Base-by-base conservation (phyloP, 1,140 invertebrate species). In the Dysdera silvatica region DNA sequence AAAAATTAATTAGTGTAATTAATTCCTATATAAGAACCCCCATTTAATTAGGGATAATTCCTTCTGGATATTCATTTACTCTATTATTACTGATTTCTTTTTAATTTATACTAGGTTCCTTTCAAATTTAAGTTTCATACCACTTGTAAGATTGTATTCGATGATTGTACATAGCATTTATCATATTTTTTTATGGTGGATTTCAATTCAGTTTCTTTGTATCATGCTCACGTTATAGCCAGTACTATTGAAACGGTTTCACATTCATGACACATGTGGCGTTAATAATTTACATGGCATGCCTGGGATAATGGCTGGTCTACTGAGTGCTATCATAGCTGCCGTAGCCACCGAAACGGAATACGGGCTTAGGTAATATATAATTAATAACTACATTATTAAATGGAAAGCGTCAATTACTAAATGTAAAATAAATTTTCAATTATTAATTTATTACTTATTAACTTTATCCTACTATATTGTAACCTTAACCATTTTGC, bases 201-300 rank as follows among this genome's bases (percentile, higher is more conserved):
- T n/a, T n/a, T n/a, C n/a, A n/a, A n/a, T n/a, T n/a, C n/a, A n/a
- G n/a, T n/a, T n/a, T n/a, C n/a, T n/a, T n/a, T n/a, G n/a, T n/a
- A n/a, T n/a, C n/a, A n/a, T n/a, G n/a, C n/a, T n/a, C n/a, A n/a
- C n/a, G n/a, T n/a, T n/a, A n/a, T n/a, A n/a, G n/a, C n/a, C n/a
- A n/a, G n/a, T n/a, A 14, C 32, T 10, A 14, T 16, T 18, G n/a
- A 78, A 79, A 35, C 83, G 80, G 48, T 72, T 89, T 4, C 82
- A 84, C 49, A 77, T 97, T 40, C 85, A 91, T 71, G 94, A 97
- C 74, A 96, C 93, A 2, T 97, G 93, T 73, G 95, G 95, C 2
- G 91, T 97, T 0, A 84, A 97, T 78, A 97, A 97, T 77, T 81
- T 98, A 10, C 94, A 98, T 72, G 95, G 94, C 0, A 91, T 97